Base-by-base conservation (phyloP, 2,888 invertebrate genomes). In the Phania funesta region DNA sequence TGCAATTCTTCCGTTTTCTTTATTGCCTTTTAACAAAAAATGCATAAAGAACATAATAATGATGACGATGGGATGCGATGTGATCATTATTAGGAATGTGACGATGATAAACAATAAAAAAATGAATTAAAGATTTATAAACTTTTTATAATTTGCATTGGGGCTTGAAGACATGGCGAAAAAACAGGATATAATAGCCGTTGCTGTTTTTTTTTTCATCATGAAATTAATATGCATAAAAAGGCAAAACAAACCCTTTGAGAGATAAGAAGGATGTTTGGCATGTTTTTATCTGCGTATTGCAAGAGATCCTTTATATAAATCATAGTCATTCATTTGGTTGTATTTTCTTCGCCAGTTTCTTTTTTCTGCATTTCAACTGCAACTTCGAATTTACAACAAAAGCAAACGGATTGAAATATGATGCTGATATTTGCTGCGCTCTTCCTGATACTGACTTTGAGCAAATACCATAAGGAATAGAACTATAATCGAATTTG, bases 151-250 rank as follows among this genome's bases (percentile, higher is more conserved):
- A 41, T 52, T 50, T 64, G 26, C 48, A 60, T 46, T 16, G 8
- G 22, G 44, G 18, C 52, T 73, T 56, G 29, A 38, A 56, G n/a
- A 46, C 3, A 29, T 18, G 9, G 4, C 16, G 35, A 44, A 68
- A 68, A 50, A 78, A 78, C 82, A 82, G 82, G 82, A 82, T 71
- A 82, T 78, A 78, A 78, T 70, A 75, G 78, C 58, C 68, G 60
- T 13, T 56, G 54, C 38, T 65, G 52, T 64, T 80, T 58, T 48
- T 64, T 32, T 62, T 52, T n/a, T n/a, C n/a, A 50, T 58, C 9
- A 67, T 82, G 78, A 82, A 82, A 82, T 82, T 78, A 82, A 82
- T 78, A 82, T 78, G 78, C 78, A 82, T 75, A 52, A 64, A 70
- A 56, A 67, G 16, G 67, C 48, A 41, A n/a, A n/a, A 68, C 22